These are phyloP conservation scores for Brachypterus glaber DNA, from an alignment of 2,888 invertebrate species.

Conservation along the genomic window DNA sequence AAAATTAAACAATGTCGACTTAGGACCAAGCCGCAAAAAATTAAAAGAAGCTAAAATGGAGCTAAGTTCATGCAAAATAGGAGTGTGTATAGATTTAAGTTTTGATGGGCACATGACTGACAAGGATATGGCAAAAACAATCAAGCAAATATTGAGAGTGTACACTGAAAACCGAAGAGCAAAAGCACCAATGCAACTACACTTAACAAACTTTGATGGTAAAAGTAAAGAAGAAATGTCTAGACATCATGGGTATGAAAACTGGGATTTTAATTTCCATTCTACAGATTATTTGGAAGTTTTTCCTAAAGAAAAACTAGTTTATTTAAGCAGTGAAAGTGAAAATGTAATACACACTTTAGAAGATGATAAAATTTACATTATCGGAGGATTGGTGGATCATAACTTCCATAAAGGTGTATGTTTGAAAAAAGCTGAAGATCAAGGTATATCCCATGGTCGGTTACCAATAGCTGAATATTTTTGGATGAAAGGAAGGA, in stretches of 20 bases:
- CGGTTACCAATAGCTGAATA: constrained; percentile 83
- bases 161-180: constrained; percentile 85
- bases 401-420: constrained; percentile 93
- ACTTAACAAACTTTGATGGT: constrained; percentile 72
- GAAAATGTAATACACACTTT: constrained; percentile 69
- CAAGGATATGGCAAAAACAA: constrained; percentile 73
- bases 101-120: constrained; percentile 85
- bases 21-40: constrained; percentile 71
- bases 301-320: constrained; percentile 67
- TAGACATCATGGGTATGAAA: constrained; percentile 76
- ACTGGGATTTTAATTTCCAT: constrained; percentile 83
- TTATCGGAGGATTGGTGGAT: constrained; percentile 96
- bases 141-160: constrained; percentile 82
- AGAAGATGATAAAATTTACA: constrained; percentile 71
- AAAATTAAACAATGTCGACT: constrained; percentile 57
- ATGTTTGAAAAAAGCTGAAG: constrained; percentile 71
- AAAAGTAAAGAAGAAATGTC: constrained; percentile 64
- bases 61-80: constrained; percentile 56
- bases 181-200: constrained; percentile 67
- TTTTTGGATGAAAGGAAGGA: constrained; percentile 83
- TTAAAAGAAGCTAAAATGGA: constrained; percentile 65
- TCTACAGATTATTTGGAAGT: constrained; percentile 55
- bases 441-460: constrained; percentile 70
- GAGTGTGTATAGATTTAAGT: constrained; percentile 79
- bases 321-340: constrained; percentile 93